A percentile compares a stretch with the other conserved stretches of the same genome.
These are phyloP conservation scores for Penaeus indicus DNA, from an alignment of 1,140 invertebrate genomes.

Conservation along the genomic window DNA sequence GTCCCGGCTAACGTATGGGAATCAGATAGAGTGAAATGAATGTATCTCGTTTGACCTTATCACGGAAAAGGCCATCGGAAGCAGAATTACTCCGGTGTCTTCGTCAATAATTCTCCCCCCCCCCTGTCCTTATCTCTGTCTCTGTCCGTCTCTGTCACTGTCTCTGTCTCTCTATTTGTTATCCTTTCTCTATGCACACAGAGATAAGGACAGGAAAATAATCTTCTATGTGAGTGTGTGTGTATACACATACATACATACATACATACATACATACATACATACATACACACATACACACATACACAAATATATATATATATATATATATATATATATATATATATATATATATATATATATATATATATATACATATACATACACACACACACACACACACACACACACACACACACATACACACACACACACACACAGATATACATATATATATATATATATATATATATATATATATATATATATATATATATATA, in stretches of 20 bases:
- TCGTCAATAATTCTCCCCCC: too few relatives aligned
- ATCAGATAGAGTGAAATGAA: too few relatives aligned
- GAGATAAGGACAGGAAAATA: too few relatives aligned
- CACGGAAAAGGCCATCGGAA: too few relatives aligned
- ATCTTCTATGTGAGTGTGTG: background rate
- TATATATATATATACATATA: constrained; percentile 16
- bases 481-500: constrained; percentile 44
- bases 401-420: too few relatives aligned
- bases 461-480: constrained; percentile 47
- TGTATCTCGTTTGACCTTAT: too few relatives aligned
- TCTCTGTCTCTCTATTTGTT: too few relatives aligned
- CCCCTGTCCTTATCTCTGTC: too few relatives aligned
- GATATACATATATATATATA: constrained; percentile 9
- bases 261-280: background rate
- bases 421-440: background rate
- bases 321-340: constrained; percentile 8
- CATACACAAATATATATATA: background rate
- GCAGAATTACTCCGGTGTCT: too few relatives aligned
- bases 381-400: background rate
- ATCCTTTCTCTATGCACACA: too few relatives aligned
- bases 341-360: constrained; percentile 36
- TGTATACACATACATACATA: background rate
- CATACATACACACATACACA: background rate
- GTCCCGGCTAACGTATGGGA: too few relatives aligned
- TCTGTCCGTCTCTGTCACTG: too few relatives aligned